A percentile compares a stretch with the other conserved stretches of the same genome.
Conservation (phyloP, 2,113 vertebrate species). For the Microcebus jonahi region DNA sequence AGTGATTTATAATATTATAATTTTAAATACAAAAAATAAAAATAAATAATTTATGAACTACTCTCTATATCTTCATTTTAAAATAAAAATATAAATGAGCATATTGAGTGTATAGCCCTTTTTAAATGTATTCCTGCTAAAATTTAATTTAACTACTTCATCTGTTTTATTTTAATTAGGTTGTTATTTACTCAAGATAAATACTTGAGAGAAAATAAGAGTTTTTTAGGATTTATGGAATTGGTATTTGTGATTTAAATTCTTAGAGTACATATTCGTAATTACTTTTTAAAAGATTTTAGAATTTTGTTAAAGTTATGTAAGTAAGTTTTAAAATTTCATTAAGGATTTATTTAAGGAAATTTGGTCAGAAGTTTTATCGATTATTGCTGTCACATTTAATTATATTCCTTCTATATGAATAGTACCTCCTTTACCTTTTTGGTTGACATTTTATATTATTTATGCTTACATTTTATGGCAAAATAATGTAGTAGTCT, state of each 20-base stretch:
- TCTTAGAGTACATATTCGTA: background rate
- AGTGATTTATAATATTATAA: background rate
- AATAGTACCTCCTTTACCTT: conserved; percentile 27
- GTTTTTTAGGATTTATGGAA: background rate
- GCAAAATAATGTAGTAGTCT: background rate
- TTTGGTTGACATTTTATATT: conserved; percentile 17
- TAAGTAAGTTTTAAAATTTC: conserved; percentile 26
- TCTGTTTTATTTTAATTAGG: background rate
- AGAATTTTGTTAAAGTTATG: conserved; percentile 1
- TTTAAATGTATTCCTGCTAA: background rate
- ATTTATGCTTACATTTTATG: conserved; percentile 17
- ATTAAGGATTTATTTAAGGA: background rate
- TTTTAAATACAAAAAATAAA: conserved; percentile 28
- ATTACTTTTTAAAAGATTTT: background rate
- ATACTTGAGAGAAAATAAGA: conserved; percentile 28
- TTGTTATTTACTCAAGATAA: conserved; percentile 23
- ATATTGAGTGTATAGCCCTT: background rate
- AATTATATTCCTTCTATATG: background rate
- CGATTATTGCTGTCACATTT: background rate
- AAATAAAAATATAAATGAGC: conserved; percentile 45
- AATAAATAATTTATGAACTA: background rate
- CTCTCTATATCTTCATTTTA: background rate
- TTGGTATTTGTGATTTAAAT: background rate
- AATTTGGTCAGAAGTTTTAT: background rate
- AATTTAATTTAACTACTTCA: background rate